Percentiles rank a stretch among this genome's conserved stretches.
phyloP scores from a whole-genome alignment of 2,797 vertebrate genomes.

The Perodicticus potto region DNA sequence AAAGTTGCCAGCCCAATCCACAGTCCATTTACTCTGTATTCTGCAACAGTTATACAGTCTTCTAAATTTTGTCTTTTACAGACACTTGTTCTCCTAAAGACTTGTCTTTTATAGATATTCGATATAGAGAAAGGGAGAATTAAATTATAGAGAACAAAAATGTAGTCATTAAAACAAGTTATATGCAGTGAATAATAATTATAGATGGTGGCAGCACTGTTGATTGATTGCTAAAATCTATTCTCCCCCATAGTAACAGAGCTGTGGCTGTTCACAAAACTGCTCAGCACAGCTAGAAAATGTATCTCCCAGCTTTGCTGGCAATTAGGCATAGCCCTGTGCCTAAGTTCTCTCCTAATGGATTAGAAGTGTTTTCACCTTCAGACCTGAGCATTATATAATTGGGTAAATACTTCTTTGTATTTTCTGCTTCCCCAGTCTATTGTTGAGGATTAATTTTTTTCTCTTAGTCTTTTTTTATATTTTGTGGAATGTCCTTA shows the following conservation, averaged over 20 bases:
- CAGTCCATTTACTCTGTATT: background rate
- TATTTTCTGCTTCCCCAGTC: background rate
- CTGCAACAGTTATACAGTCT: background rate
- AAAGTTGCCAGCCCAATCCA: background rate
- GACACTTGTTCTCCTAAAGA: background rate
- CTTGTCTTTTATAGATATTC: background rate
- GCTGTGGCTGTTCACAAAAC: background rate
- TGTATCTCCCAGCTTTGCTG: background rate
- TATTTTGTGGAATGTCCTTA: background rate
- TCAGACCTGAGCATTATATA: background rate
- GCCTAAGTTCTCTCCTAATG: background rate
- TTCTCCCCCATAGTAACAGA: background rate
- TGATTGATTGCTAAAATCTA: constrained; percentile 13
- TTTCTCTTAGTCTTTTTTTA: background rate
- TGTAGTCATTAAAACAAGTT: constrained; percentile 32
- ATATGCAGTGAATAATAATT: constrained; percentile 41
- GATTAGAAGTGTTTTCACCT: background rate
- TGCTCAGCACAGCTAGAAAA: background rate
- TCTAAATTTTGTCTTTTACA: background rate
- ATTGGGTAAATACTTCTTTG: background rate
- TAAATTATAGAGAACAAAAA: constrained; percentile 50
- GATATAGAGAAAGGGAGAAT: background rate
- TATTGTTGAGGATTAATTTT: background rate
- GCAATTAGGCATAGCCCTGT: background rate
- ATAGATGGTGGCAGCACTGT: background rate